These are phyloP conservation scores for Apistogramma diplotaenia DNA, from an alignment of 2,113 vertebrate genomes.

Conservation along the genomic window DNA sequence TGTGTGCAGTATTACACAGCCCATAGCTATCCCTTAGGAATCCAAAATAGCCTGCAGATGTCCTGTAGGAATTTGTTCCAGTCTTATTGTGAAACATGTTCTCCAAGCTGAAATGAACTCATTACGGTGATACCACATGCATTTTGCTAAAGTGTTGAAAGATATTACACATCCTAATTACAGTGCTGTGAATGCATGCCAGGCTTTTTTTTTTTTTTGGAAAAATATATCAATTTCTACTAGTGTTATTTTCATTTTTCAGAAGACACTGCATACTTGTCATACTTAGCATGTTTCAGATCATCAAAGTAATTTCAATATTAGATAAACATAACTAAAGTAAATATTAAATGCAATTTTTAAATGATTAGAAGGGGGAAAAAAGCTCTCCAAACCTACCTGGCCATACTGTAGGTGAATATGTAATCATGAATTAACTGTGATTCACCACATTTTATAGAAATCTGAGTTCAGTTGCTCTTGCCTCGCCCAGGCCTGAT, in stretches of 20 bases:
- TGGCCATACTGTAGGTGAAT: too few species aligned
- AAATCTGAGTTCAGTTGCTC: too few species aligned
- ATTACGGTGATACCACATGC: background rate
- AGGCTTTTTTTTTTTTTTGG: background rate
- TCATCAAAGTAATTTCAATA: too few species aligned
- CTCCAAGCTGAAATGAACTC: background rate
- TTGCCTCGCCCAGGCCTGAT: too few species aligned
- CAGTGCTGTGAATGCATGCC: background rate
- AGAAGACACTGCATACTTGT: background rate
- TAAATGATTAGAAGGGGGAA: too few species aligned
- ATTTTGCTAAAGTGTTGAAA: constrained; percentile 2
- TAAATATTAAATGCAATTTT: too few species aligned
- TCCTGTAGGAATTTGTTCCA: constrained; percentile 17
- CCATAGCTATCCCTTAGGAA: background rate
- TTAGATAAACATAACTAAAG: too few species aligned
- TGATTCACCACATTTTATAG: too few species aligned
- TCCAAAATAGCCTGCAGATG: constrained; percentile 9
- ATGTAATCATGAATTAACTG: too few species aligned
- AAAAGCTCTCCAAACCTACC: too few species aligned
- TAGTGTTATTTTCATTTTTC: background rate
- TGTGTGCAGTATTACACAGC: background rate
- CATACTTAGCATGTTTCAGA: too few species aligned
- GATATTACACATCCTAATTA: background rate
- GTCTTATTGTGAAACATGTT: constrained; percentile 9
- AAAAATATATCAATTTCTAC: background rate